A percentile compares a stretch with the other conserved stretches of the same genome.
These are phyloP conservation scores for Macrobrachium nipponense DNA, from an alignment of 1,140 invertebrate species.

Conservation along the genomic window DNA sequence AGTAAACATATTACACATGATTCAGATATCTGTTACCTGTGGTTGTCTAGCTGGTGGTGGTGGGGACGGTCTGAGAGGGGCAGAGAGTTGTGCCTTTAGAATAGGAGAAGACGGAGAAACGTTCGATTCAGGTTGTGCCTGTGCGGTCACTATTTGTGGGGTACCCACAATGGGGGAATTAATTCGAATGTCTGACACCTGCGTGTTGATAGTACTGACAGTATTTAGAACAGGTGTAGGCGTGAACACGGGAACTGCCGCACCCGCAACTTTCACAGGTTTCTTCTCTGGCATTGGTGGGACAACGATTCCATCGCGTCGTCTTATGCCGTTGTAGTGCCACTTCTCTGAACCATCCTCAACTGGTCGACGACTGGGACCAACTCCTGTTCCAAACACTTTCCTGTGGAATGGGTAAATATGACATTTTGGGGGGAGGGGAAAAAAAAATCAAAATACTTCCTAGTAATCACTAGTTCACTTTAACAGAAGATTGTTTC, in stretches of 20 bases:
- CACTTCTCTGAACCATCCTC: constrained; percentile 62
- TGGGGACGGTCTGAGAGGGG: constrained; percentile 74
- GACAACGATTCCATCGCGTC: constrained; percentile 51
- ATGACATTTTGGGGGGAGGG: not conserved
- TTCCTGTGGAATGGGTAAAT: constrained; percentile 35
- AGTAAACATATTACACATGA: constrained; percentile 18
- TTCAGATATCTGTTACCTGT: constrained; percentile 39
- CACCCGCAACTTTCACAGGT: constrained; percentile 18
- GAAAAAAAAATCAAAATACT: not conserved
- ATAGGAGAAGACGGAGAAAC: constrained; percentile 73
- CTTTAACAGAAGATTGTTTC: not conserved
- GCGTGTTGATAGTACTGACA: constrained; percentile 31
- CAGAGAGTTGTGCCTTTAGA: constrained; percentile 81
- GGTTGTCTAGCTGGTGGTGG: constrained; percentile 43
- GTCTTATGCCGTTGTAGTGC: constrained; percentile 61
- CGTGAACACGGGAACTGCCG: constrained; percentile 36
- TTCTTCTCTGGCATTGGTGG: constrained; percentile 52
- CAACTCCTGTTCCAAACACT: constrained; percentile 63
- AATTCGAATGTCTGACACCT: constrained; percentile 16
- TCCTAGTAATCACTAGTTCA: not conserved
- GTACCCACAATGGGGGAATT: constrained; percentile 34
- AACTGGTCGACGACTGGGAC: constrained; percentile 59
- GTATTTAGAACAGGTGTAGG: constrained; percentile 50
- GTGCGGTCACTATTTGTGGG: constrained; percentile 29
- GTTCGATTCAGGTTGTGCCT: constrained; percentile 28